Conservation (phyloP, 2,888 invertebrate genomes). For the Drosophila percnosoma region DNA sequence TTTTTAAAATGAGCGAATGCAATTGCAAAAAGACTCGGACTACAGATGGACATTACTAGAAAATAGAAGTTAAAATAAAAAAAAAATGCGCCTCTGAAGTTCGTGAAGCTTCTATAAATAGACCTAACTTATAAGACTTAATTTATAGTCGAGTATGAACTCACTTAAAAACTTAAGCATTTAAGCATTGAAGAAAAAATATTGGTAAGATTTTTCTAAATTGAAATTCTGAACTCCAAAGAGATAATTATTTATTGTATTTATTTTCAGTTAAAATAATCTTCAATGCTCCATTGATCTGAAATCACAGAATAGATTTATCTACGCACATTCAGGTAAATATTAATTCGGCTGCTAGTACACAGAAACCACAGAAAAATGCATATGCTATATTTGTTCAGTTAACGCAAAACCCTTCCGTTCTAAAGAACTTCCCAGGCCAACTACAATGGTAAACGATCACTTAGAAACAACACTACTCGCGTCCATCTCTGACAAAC, state of each 20-base stretch:
- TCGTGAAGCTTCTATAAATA: neutral
- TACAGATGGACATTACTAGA: constrained; percentile 3
- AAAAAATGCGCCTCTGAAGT: neutral
- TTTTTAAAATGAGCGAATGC: constrained; percentile 23
- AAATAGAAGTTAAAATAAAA: neutral
- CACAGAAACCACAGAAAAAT: neutral
- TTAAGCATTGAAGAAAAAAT: neutral
- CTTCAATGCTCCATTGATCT: neutral
- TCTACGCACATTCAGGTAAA: neutral
- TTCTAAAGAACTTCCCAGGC: neutral
- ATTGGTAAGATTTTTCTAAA: neutral
- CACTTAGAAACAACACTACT: constrained; percentile 19
- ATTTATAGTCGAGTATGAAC: neutral
- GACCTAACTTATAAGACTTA: no score
- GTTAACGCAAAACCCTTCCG: neutral
- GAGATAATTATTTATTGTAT: neutral
- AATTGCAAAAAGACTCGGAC: constrained; percentile 21
- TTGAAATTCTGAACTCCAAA: neutral
- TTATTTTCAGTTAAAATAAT: neutral
- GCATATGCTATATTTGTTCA: neutral
- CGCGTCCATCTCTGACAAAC: constrained; percentile 15
- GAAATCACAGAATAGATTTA: neutral
- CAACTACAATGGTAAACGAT: neutral
- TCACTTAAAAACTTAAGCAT: neutral
- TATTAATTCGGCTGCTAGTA: neutral